phyloP scores from a whole-genome alignment of 2,888 invertebrate genomes.

The Nowickia ferox region DNA sequence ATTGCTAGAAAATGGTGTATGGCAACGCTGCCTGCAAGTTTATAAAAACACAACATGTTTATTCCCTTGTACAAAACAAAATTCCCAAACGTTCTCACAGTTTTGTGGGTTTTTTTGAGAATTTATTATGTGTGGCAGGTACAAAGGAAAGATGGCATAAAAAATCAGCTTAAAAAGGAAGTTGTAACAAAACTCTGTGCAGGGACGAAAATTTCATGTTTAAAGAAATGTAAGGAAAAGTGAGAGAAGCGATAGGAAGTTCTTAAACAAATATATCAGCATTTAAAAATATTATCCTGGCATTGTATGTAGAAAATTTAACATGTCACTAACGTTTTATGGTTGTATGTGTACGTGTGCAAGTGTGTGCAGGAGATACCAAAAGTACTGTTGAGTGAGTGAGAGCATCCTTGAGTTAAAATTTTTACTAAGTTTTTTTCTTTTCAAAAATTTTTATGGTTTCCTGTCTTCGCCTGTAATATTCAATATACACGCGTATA shows the following conservation, averaged over 20 bases:
- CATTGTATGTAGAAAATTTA: constrained; percentile 39
- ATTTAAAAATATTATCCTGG: constrained; percentile 65
- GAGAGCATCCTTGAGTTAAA: constrained; percentile 25
- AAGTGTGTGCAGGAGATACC: background rate
- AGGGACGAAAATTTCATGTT: constrained; percentile 10
- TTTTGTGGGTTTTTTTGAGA: constrained; percentile 41
- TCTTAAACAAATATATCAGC: constrained; percentile 58
- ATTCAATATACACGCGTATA: constrained; percentile 5
- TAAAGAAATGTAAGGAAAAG: background rate
- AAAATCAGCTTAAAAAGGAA: constrained; percentile 53
- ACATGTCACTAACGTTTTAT: constrained; percentile 27
- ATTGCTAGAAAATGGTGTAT: too few relatives aligned
- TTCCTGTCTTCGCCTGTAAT: constrained; percentile 77
- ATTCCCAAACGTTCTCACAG: constrained; percentile 66
- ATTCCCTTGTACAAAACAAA: constrained; percentile 50
- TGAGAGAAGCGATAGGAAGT: constrained; percentile 15
- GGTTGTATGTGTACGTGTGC: constrained; percentile 44
- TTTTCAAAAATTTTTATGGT: constrained; percentile 78
- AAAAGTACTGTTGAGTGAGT: constrained; percentile 4
- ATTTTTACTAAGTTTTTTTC: constrained; percentile 28
- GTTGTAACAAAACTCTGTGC: constrained; percentile 50
- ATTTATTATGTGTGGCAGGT: constrained; percentile 51
- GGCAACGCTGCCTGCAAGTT: background rate
- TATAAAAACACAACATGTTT: constrained; percentile 31
- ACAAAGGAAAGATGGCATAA: constrained; percentile 35